Evolutionary conservation across 2,888 invertebrate species (phyloP), one percentile per base, ranked within the genome.

Genomic region (Octonoba sinensis): DNA sequence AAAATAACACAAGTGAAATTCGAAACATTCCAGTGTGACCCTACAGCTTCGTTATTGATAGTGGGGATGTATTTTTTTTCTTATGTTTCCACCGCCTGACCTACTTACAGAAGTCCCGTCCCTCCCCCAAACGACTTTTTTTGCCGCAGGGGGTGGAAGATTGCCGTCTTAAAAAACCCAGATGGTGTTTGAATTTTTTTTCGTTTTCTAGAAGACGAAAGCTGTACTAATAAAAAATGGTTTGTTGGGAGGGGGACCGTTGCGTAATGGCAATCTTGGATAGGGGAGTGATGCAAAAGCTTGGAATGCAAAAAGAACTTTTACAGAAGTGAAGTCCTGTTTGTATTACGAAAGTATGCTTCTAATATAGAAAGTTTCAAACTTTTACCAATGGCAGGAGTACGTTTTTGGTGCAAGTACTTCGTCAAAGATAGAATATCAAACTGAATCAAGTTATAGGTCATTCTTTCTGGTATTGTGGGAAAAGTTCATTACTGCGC

Each of bases 101-200:
- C 79, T 81, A 81, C 79, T 81, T 77, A 59, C 59, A 60, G 27
- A 70, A 64, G 16, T 59, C 59, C 27, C 64, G n/a, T 13, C 57
- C 69, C 59, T 54, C 72, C 46, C 66, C 24, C 49, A 60, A 65
- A 70, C n/a, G 13, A 44, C n/a, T 62, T 36, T 59, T 71, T 71
- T 71, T 56, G 27, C 47, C 18, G 13, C 20, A 49, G 70, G 69
- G 71, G 64, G 70, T 24, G 62, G 66, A 49, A 44, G 36, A 51
- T 47, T 47, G 66, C 49, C 13, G 51, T 36, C 18, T 46, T 59
- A 71, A 79, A 79, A 81, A 79, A 64, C 44, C 73, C 67, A 73
- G 73, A 73, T 73, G 73, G 73, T 67, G 62, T 22, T 36, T 54
- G 46, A 15, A 79, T 27, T 47, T 47, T 64, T 49, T 62, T 69